A percentile compares a stretch with the other conserved stretches of the same genome.
Evolutionary conservation across 35 echinoderm and acorn worm genomes (phyloP).

Genomic region (Nesometra sesokonis): DNA sequence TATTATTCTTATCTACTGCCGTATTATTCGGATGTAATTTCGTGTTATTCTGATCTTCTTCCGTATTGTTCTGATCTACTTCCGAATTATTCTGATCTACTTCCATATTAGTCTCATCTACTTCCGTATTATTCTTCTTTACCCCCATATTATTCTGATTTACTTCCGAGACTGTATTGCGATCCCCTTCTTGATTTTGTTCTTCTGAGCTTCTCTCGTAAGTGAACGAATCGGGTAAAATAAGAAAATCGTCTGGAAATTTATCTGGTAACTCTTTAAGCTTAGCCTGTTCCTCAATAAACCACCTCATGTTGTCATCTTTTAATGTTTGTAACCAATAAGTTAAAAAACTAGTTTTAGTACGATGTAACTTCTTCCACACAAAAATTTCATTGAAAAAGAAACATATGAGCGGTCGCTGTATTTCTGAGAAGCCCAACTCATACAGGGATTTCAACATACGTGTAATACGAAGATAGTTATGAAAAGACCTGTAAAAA

Average conservation of each 20-base stretch:
- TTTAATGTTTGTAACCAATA: neutral
- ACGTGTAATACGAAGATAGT: neutral
- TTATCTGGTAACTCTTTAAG: neutral
- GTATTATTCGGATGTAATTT: too few relatives aligned
- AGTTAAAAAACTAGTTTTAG: neutral
- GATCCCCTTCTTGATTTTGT: too few relatives aligned
- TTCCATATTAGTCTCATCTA: too few relatives aligned
- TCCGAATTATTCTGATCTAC: too few relatives aligned
- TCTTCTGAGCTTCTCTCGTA: neutral
- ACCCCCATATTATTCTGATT: too few relatives aligned
- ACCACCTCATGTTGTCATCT: neutral
- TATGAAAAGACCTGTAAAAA: neutral
- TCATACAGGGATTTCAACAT: neutral
- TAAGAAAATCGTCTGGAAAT: neutral
- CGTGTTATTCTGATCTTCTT: too few relatives aligned
- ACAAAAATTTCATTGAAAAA: neutral
- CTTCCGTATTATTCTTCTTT: too few relatives aligned
- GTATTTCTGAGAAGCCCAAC: neutral
- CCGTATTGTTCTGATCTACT: too few relatives aligned
- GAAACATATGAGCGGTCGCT: neutral
- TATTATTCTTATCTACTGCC: too few relatives aligned
- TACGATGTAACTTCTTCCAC: neutral
- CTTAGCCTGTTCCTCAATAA: neutral
- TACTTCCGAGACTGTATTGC: too few relatives aligned
- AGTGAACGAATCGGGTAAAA: neutral